Base-by-base conservation (phyloP, 37 sponge, comb jelly and placozoan species). In the Tethya wilhelma region DNA sequence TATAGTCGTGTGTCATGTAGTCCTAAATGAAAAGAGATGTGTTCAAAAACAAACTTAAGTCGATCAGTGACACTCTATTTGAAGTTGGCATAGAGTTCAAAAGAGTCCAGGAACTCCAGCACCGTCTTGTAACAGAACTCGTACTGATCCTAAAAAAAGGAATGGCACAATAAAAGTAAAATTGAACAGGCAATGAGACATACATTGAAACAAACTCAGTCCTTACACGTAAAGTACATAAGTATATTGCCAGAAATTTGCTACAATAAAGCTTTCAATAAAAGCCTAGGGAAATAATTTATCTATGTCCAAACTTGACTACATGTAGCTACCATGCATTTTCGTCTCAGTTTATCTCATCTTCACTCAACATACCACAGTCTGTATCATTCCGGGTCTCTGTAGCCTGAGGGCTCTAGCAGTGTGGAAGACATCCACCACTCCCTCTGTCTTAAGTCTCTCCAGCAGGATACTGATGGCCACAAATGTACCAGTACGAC, bases 401-500 rank as follows among this genome's bases (percentile, higher is more conserved):
- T 92, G 97, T 41, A 88, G 59, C 17, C 94, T 79, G 37, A 93
- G 77, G 1, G 71, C 49, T 56, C 87, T 64, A 0, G 88, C 91
- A 56, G 91, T 90, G 67, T 96, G 91, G 73, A 90, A 93, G 32
- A 89, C 90, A 66, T 97, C 97, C 41, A 93, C 94, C 60, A 91
- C 84, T 19, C 94, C 94, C 60, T 93, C 97, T 36, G 88, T 79
- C 79, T 91, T 97, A 44, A 93, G 87, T 33, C 95, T 38, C 53
- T 97, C 95, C 41, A 94, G 69, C 32, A 94, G 79, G 59, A 90
- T 86, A 55, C 87, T 76, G 41, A 94, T 59, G 1, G 95, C 92
- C 36, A 93, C 75, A 69, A 75, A 97, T 3, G 91, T 90, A 28
- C 97, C 97, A 37, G 97, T 89, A 2, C 95, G 83, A 44, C 79